Conservation (phyloP, 2,113 vertebrate species). For the Puffinus mauretanicus region DNA sequence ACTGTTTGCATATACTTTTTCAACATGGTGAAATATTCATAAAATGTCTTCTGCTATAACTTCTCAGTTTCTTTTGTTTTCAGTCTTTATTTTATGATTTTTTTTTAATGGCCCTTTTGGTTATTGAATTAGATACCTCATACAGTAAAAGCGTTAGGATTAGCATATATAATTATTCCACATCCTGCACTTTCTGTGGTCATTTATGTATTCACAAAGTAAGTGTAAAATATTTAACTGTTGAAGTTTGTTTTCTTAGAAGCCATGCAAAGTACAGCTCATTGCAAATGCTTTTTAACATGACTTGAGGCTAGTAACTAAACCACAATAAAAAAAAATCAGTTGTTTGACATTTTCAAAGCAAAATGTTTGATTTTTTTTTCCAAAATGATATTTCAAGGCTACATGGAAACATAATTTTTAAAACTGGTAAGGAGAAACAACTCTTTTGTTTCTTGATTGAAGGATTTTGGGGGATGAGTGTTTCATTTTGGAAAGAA, state of each 20-base stretch:
- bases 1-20: neutral
- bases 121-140: neutral
- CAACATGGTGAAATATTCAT: neutral
- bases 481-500: neutral
- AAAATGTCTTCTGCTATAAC: neutral
- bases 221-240: neutral
- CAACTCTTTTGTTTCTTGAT: neutral
- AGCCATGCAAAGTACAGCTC: neutral
- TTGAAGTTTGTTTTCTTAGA: neutral
- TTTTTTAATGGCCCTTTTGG: neutral
- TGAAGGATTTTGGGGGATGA: neutral
- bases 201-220: neutral
- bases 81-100: neutral
- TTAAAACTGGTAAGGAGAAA: neutral
- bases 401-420: neutral
- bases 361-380: neutral
- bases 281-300: neutral
- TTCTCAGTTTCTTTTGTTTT: neutral
- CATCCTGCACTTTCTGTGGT: neutral
- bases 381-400: neutral
- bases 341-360: neutral
- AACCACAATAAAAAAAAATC: neutral
- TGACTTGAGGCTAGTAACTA: neutral
- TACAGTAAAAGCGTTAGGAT: neutral
- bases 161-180: neutral